Conservation (phyloP, 1,140 invertebrate genomes). For the Neuroterus valhalla region DNA sequence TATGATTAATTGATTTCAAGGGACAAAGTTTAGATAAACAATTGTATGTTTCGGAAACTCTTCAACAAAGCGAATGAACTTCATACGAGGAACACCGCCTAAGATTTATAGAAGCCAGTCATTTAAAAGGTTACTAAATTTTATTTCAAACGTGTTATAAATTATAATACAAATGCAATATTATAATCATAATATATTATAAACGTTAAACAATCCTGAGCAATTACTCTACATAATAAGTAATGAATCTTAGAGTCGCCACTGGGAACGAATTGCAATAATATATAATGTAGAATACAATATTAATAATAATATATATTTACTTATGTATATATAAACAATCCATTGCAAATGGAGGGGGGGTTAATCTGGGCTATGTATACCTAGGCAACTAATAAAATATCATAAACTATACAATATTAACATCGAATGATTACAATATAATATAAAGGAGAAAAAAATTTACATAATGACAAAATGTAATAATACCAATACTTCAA, state of each 20-base stretch:
- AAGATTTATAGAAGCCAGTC: not conserved
- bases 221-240: slow-evolving; percentile 71
- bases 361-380: slow-evolving; percentile 63
- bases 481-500: slow-evolving; percentile 59
- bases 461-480: slow-evolving; percentile 60
- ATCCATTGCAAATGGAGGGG: slow-evolving; percentile 57
- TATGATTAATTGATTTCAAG: no score
- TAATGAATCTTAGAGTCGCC: slow-evolving; percentile 63
- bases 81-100: not conserved
- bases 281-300: slow-evolving; percentile 67
- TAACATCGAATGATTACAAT: slow-evolving; percentile 68
- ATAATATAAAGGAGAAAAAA: slow-evolving; percentile 45
- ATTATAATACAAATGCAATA: slow-evolving; percentile 72
- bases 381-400: slow-evolving; percentile 62
- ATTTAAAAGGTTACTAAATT: slow-evolving; percentile 66
- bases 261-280: slow-evolving; percentile 60
- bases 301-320: slow-evolving; percentile 53
- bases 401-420: slow-evolving; percentile 71
- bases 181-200: slow-evolving; percentile 70
- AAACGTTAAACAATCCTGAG: slow-evolving; percentile 73
- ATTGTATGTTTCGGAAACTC: no score
- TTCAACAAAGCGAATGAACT: no score
- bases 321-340: slow-evolving; percentile 62
- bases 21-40: no score
- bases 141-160: slow-evolving; percentile 73